Base-by-base conservation (phyloP, 2,113 vertebrate species). In the Girardinichthys multiradiatus region DNA sequence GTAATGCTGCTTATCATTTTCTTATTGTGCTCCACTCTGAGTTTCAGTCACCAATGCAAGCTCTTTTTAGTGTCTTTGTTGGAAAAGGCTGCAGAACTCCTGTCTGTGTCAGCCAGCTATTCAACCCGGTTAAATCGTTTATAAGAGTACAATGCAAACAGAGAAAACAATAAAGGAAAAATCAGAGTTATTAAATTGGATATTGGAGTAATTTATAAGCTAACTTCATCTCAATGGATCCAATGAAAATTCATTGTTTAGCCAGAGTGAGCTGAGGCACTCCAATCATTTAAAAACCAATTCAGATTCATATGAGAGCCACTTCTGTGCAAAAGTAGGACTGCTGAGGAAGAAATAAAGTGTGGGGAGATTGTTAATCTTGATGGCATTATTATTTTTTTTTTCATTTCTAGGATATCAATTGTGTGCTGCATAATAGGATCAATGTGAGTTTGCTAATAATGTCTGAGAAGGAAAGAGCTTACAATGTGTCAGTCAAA, bases 201-300 rank as follows among this genome's bases (percentile, higher is more conserved):
- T 93, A 91, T 92, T 93, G 90, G 76, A 3, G 87, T 93, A 91
- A 93, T 92, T 91, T 90, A 92, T 93, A 93, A 94, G 91, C 91
- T 91, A 89, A 91, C 86, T 91, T 86, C 89, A 91, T 90, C 91
- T 89, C 89, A 89, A 87, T 86, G 86, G 84, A 89, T 92, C 83
- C 51, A 77, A 77, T 76, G 84, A 83, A 94, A 94, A 91, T 87
- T 92, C 93, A 92, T 95, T 94, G 93, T 94, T 93, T 93, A 91
- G 92, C 86, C 87, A 85, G 87, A 60, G 81, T 85, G 87, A 91
- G 86, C 76, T 65, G 85, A 87, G 88, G 84, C 86, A 70, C 84
- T 90, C 71, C 72, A 91, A 91, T 95, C 94, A 94, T 93, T 92
- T 91, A 94, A 94, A 95, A 95, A 92, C 89, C 91, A 93, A 93